Conservation (phyloP, 2,888 invertebrate species). For the Suillia variegata region DNA sequence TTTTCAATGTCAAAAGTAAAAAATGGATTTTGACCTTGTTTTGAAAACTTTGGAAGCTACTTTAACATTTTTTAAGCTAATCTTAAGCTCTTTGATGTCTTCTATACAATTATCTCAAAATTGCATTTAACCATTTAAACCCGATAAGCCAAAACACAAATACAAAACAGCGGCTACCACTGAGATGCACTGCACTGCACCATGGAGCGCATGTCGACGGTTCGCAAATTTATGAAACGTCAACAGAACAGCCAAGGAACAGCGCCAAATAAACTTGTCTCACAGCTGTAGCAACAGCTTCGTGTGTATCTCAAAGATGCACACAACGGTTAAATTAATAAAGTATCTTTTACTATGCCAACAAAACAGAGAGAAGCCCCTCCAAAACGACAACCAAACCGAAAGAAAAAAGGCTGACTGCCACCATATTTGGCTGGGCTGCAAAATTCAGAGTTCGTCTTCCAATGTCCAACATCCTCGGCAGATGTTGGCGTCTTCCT, state of each 20-base stretch:
- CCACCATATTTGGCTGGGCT: constrained; percentile 5
- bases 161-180: too few relatives aligned
- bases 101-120: too few relatives aligned
- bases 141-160: too few relatives aligned
- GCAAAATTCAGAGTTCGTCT: not conserved
- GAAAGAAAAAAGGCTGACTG: not conserved
- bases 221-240: constrained; percentile 52
- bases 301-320: not conserved
- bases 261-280: constrained; percentile 54
- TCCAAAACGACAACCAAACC: not conserved
- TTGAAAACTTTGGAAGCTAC: too few relatives aligned
- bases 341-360: constrained; percentile 39
- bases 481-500: not conserved
- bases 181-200: too few relatives aligned
- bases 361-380: not conserved
- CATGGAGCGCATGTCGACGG: too few relatives aligned
- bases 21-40: too few relatives aligned
- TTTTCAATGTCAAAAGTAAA: too few relatives aligned
- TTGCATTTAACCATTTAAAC: too few relatives aligned
- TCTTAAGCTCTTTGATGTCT: too few relatives aligned
- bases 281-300: constrained; percentile 30
- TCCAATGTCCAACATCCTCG: not conserved
- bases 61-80: too few relatives aligned
- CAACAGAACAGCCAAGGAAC: constrained; percentile 53
- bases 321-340: constrained; percentile 52